Conservation (phyloP, 2,113 vertebrate genomes). For the Cebus imitator region DNA sequence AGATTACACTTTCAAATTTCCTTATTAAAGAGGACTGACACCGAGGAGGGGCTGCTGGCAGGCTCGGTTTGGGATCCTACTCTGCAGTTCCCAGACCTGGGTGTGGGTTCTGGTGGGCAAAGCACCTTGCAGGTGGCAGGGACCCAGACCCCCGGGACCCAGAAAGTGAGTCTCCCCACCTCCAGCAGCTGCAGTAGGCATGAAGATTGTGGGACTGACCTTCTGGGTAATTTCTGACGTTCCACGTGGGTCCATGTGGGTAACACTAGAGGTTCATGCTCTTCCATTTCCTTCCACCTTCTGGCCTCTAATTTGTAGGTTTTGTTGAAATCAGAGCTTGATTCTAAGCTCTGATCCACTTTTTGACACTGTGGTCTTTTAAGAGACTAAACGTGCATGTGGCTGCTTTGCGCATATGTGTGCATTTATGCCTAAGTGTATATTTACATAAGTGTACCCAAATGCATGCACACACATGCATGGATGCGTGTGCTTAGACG, state of each 20-base stretch:
- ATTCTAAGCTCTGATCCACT: neutral
- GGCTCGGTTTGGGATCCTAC: neutral
- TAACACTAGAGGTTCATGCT: rapidly evolving
- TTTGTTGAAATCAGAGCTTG: neutral
- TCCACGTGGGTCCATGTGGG: neutral
- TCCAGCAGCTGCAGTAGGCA: neutral
- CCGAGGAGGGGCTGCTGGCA: neutral
- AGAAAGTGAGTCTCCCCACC: too few species aligned
- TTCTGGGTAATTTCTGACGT: neutral
- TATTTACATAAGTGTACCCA: neutral
- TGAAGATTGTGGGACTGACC: neutral
- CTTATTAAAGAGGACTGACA: constrained; percentile 61
- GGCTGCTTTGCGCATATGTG: neutral
- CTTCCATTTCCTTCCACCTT: neutral
- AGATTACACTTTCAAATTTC: constrained; percentile 79
- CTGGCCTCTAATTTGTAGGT: neutral
- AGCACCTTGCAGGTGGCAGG: neutral
- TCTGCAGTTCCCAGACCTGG: neutral
- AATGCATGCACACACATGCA: neutral
- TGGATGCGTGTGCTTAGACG: neutral
- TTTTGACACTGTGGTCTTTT: neutral
- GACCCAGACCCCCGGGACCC: neutral
- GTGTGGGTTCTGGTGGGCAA: neutral
- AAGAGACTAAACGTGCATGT: neutral
- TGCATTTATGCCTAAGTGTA: neutral